Evolutionary conservation across 2,888 invertebrate species (phyloP), one percentile per base, ranked within the genome.

Genomic region (Morpho achilles): DNA sequence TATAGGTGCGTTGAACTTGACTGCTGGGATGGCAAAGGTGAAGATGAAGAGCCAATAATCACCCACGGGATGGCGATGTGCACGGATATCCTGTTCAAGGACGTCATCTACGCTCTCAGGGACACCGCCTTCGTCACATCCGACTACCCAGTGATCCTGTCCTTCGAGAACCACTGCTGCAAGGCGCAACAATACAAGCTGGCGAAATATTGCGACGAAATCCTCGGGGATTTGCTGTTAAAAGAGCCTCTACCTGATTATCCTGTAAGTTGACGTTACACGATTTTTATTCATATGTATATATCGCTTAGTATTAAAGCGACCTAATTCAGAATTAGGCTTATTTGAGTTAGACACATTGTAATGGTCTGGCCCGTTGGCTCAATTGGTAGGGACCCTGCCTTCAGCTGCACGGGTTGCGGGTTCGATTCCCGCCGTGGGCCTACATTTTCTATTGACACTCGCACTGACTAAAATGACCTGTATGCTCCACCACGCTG

Each of bases 21-120:
- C 87, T 99, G 98, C 83, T 99, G 99, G 99, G 99, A 99, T 83
- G 99, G 99, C 7, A 96, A 96, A 84, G 97, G 97, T 0, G 98
- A 98, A 86, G 98, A 99, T 75, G 98, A 99, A 75, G 99, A 99
- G 76, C 99, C 99, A 0, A 99, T 99, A 74, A 99, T 99, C 69
- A 99, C 99, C 43, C 99, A 99, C 87, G 99, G 99, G 50, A 99
- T 99, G 91, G 99, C 99, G 6, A 99, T 99, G 98, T 99, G 99
- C 80, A 99, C 99, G 3, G 99, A 99, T 89, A 99, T 99, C 75
- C 91, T 98, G 23, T 99, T 99, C 89, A 99, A 97, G 84, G 97
- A 99, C 87, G 99, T 99, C 48, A 98, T 99, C 72, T 96, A 97
- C 82, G 99, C 99, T 4, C 95, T 99, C 60, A 92, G 98, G 65